Conservation (phyloP, 2,113 vertebrate genomes). For the Sylvicapra grimmia region DNA sequence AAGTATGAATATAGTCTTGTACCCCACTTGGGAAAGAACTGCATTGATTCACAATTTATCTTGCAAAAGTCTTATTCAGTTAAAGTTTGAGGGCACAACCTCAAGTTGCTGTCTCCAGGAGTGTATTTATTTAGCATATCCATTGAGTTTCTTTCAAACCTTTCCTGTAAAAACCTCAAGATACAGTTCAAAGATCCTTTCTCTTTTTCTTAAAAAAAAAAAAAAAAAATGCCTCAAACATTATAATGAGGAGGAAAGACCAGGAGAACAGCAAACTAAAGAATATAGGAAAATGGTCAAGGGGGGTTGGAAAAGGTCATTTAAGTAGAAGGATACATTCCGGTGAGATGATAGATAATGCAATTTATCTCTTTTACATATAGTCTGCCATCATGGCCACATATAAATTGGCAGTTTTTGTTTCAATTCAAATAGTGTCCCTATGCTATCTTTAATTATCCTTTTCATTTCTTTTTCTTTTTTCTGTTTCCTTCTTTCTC, state of each 20-base stretch:
- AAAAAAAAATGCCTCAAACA: background rate
- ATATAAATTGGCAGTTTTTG: background rate
- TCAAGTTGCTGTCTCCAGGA: background rate
- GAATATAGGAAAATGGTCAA: background rate
- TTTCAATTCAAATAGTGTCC: background rate
- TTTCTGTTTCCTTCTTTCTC: background rate
- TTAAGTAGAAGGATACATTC: background rate
- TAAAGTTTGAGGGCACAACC: background rate
- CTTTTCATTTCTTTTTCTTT: background rate
- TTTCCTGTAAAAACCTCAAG: background rate
- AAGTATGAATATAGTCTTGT: background rate
- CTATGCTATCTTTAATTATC: background rate
- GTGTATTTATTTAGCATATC: conserved; percentile 3
- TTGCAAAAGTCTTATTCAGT: background rate
- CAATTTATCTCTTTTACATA: background rate
- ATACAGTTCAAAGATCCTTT: background rate
- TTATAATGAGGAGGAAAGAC: background rate
- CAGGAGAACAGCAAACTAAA: background rate
- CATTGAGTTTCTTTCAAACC: background rate
- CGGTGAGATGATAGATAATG: background rate
- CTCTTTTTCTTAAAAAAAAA: background rate
- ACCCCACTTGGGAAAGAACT: background rate
- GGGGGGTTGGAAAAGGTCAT: background rate
- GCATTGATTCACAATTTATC: background rate
- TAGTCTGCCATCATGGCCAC: background rate